These are phyloP conservation scores for Dipodomys stephensi DNA, from an alignment of 2,113 vertebrate species.

Conservation along the genomic window DNA sequence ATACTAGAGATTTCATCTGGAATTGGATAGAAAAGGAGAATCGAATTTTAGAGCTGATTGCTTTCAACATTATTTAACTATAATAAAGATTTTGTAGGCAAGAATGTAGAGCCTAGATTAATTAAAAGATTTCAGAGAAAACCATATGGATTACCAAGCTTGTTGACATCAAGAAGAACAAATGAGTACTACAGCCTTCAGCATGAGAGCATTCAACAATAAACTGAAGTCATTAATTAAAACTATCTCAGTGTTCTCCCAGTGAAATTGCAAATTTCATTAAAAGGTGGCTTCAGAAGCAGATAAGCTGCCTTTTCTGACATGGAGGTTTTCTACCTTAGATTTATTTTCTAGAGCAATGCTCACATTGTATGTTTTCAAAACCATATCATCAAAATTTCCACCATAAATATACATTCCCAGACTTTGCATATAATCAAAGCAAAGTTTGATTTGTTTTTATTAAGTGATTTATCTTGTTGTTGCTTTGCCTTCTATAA, in stretches of 20 bases:
- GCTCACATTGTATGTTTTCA: neutral
- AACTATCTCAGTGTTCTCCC: neutral
- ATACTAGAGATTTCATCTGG: slow-evolving; percentile 58
- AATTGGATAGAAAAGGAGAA: slow-evolving; percentile 50
- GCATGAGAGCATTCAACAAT: neutral
- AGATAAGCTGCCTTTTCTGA: neutral
- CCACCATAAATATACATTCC: neutral
- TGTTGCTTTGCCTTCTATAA: neutral
- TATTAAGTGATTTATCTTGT: neutral
- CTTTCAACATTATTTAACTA: slow-evolving; percentile 55
- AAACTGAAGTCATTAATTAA: slow-evolving; percentile 62
- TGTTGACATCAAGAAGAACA: neutral
- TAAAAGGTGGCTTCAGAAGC: neutral
- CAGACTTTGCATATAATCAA: neutral
- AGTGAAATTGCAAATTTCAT: slow-evolving; percentile 50
- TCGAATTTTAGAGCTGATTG: slow-evolving; percentile 39
- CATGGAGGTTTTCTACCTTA: slow-evolving; percentile 7
- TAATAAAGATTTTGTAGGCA: slow-evolving; percentile 57
- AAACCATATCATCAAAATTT: neutral
- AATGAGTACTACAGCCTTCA: slow-evolving; percentile 41
- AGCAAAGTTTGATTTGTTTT: neutral
- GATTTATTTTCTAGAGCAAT: slow-evolving; percentile 8
- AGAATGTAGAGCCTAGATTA: slow-evolving; percentile 65
- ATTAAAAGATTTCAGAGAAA: slow-evolving; percentile 76
- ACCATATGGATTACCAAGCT: slow-evolving; percentile 27